Percentiles rank a stretch among this genome's conserved stretches.
These are phyloP conservation scores for Gymnarchus niloticus DNA, from an alignment of 2,113 vertebrate species.

Conservation along the genomic window DNA sequence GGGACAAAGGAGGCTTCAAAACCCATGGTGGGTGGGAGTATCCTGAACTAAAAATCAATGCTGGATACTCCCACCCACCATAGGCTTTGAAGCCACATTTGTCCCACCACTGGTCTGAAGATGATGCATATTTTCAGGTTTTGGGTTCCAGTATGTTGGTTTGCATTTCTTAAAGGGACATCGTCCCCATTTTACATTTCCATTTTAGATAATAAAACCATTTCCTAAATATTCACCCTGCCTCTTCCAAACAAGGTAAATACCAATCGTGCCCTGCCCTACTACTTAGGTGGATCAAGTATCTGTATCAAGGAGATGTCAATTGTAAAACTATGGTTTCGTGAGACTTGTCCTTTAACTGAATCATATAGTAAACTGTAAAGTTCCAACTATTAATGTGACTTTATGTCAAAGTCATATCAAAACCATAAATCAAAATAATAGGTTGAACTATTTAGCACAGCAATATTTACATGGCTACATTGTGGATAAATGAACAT, in stretches of 20 bases:
- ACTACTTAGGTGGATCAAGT: not conserved
- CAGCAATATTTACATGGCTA: not conserved
- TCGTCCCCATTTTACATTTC: not conserved
- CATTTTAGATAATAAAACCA: not conserved
- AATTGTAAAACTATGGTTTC: not conserved
- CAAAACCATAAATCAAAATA: not conserved
- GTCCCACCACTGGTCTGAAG: too few relatives aligned
- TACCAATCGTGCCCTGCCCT: not conserved
- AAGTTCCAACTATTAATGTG: not conserved
- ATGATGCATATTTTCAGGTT: not conserved
- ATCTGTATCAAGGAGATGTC: not conserved
- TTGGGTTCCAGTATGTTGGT: not conserved
- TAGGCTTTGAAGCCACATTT: too few relatives aligned
- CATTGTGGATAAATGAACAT: not conserved
- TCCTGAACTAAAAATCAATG: too few relatives aligned
- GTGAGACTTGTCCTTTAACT: too few relatives aligned
- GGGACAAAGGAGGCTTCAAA: too few relatives aligned
- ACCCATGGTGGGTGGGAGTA: too few relatives aligned
- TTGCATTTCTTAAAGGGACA: not conserved
- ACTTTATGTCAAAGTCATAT: not conserved
- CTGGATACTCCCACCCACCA: too few relatives aligned
- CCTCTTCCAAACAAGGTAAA: not conserved
- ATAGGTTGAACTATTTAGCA: not conserved
- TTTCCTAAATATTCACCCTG: not conserved
- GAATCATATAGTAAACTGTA: not conserved